phyloP scores from a whole-genome alignment of 2,113 vertebrate species.

The Puffinus mauretanicus region DNA sequence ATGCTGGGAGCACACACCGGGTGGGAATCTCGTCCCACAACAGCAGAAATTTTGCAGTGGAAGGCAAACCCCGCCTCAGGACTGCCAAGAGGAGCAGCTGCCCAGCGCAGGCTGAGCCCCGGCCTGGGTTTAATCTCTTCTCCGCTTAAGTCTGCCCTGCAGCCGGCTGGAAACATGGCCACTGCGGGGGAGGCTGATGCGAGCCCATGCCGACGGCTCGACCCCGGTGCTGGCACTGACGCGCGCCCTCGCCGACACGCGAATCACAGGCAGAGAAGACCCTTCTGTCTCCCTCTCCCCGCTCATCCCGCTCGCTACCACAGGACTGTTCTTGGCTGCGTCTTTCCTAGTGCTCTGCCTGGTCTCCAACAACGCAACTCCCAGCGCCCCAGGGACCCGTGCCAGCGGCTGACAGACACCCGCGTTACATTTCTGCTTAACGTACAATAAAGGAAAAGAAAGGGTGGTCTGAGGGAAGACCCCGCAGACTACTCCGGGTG shows the following conservation, averaged over 20 bases:
- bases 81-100: not conserved
- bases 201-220: fast-evolving
- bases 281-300: not conserved
- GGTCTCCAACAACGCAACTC: no score
- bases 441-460: not conserved
- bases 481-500: not conserved
- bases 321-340: fast-evolving
- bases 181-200: fast-evolving
- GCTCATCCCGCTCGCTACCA: not conserved
- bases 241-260: fast-evolving
- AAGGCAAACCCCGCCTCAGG: not conserved
- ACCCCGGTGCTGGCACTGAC: fast-evolving
- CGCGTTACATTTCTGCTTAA: not conserved
- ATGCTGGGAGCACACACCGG: not conserved
- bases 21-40: fast-evolving
- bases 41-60: not conserved
- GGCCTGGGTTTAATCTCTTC: not conserved
- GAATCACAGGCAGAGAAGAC: not conserved
- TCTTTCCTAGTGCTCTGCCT: not conserved
- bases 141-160: not conserved
- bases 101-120: not conserved
- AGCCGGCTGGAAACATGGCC: not conserved
- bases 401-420: not conserved
- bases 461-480: not conserved
- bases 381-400: not conserved